Evolutionary conservation across 23 tunicate species (phyloP).

Genomic region (Ascidia mentula): DNA sequence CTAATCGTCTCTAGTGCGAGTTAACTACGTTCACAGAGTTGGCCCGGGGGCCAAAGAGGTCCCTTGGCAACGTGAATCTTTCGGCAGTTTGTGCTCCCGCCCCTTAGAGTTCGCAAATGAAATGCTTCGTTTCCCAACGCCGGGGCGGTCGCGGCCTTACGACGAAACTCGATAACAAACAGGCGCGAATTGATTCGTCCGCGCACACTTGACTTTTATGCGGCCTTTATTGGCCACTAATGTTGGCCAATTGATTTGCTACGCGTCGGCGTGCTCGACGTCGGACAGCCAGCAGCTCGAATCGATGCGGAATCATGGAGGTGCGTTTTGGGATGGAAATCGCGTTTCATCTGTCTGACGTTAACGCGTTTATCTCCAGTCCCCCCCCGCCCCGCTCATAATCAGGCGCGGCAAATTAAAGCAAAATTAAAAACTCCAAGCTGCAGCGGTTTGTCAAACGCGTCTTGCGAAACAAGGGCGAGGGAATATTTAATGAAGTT

Average conservation of each 20-base stretch:
- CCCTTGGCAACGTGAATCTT: neutral
- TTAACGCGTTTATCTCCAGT: conserved; percentile 4
- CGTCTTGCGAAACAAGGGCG: too few species aligned
- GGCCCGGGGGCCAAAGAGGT: neutral
- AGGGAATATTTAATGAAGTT: neutral
- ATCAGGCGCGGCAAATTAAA: conserved; percentile 4
- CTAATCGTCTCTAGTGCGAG: neutral
- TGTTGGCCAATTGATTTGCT: neutral
- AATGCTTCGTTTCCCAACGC: neutral
- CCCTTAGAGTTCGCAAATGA: neutral
- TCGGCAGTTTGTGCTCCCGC: neutral
- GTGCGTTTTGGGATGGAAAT: neutral
- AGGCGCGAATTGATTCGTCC: neutral
- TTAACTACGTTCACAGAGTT: too few species aligned
- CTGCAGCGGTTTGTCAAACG: neutral
- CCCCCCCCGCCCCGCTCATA: neutral
- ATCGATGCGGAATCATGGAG: neutral
- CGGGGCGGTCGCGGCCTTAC: neutral
- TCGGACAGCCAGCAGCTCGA: too few species aligned
- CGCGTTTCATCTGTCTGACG: conserved; percentile 8
- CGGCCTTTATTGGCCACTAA: conserved; percentile 22
- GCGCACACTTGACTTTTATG: conserved; percentile 15
- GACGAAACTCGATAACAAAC: conserved; percentile 1
- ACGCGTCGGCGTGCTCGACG: neutral
- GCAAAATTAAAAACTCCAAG: conserved; percentile 1